Conservation (phyloP, 2,113 vertebrate species). For the Pollachius pollachius region DNA sequence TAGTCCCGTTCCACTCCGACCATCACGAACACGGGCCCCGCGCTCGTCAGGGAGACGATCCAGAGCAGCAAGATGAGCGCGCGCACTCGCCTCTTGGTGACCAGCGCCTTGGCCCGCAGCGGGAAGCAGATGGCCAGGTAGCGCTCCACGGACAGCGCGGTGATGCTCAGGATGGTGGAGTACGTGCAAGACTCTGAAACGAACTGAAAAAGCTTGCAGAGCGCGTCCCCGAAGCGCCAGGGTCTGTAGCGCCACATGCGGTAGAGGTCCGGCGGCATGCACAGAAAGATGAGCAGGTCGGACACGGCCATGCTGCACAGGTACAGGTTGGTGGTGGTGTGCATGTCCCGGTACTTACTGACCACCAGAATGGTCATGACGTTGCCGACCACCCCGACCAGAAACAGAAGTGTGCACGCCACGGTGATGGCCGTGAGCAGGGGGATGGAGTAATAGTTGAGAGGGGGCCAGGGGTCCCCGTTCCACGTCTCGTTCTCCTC, state of each 20-base stretch:
- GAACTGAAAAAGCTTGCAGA: conserved; percentile 97
- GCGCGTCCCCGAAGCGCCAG: conserved; percentile 88
- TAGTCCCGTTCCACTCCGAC: conserved; percentile 88
- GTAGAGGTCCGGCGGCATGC: conserved; percentile 94
- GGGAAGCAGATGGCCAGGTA: conserved; percentile 96
- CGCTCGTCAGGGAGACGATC: conserved; percentile 85
- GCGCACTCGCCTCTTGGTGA: conserved; percentile 90
- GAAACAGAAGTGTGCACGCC: conserved; percentile 84
- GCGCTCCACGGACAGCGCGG: conserved; percentile 91
- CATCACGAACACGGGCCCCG: conserved; percentile 89
- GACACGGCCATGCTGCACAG: conserved; percentile 97
- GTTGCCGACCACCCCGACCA: conserved; percentile 86
- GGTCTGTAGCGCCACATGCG: conserved; percentile 94
- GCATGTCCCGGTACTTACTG: conserved; percentile 88
- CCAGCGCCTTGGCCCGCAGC: conserved; percentile 87
- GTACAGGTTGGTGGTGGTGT: conserved; percentile 95
- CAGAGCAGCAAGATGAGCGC: conserved; percentile 88
- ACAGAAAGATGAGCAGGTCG: conserved; percentile 93
- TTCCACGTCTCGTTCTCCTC: conserved; percentile 55
- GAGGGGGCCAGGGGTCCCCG: conserved; percentile 47
- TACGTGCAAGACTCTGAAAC: conserved; percentile 95
- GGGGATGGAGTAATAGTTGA: conserved; percentile 82
- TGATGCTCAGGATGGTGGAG: conserved; percentile 95
- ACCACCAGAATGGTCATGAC: conserved; percentile 92
- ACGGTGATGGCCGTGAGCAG: conserved; percentile 84